These are phyloP conservation scores for Bufo bufo DNA, from an alignment of 2,113 vertebrate species.

Conservation along the genomic window DNA sequence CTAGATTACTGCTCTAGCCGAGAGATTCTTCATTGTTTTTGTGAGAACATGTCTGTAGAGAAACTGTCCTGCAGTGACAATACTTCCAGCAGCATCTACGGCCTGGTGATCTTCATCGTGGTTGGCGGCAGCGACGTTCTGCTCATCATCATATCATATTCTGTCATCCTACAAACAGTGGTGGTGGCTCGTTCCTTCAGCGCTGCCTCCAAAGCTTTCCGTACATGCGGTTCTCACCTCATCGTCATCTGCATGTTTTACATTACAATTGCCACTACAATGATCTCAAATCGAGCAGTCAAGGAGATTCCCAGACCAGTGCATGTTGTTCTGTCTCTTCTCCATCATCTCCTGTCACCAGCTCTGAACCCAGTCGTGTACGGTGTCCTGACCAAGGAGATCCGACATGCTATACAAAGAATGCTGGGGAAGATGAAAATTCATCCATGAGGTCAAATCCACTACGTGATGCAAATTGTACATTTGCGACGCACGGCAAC, in stretches of 20 bases:
- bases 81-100: slow-evolving; percentile 18
- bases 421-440: slow-evolving; percentile 16
- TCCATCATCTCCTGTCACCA: slow-evolving; percentile 46
- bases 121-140: slow-evolving; percentile 44
- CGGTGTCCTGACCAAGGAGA: slow-evolving; percentile 50
- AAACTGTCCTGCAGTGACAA: slow-evolving; percentile 41
- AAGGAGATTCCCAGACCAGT: slow-evolving; percentile 19
- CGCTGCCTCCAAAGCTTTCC: slow-evolving; percentile 38
- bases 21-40: slow-evolving; percentile 51
- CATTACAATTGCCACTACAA: slow-evolving; percentile 29
- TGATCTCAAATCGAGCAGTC: neutral
- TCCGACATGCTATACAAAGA: slow-evolving; percentile 10
- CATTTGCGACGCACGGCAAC: neutral
- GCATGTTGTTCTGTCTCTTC: slow-evolving; percentile 27
- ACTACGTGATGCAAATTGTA: neutral
- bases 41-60: slow-evolving; percentile 51
- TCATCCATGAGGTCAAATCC: neutral
- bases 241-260: slow-evolving; percentile 52
- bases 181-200: neutral
- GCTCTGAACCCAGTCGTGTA: slow-evolving; percentile 50
- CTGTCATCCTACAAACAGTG: slow-evolving; percentile 10
- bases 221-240: slow-evolving; percentile 50
- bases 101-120: slow-evolving; percentile 24
- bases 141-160: slow-evolving; percentile 39
- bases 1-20: slow-evolving; percentile 40